These are phyloP conservation scores for Araneus ventricosus DNA, from an alignment of 1,140 invertebrate genomes.

Conservation along the genomic window DNA sequence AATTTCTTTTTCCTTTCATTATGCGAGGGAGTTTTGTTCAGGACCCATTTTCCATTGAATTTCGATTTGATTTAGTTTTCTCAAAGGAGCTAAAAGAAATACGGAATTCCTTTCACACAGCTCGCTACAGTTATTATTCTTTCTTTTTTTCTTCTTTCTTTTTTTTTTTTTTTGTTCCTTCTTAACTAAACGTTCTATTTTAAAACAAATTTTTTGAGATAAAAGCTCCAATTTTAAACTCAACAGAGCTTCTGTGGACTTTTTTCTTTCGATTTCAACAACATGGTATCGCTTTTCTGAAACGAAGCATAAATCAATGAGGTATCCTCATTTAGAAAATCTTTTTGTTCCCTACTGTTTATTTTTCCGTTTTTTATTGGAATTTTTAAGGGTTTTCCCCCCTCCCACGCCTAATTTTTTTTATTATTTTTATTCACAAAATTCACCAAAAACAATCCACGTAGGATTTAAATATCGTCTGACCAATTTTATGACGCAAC, in stretches of 20 bases:
- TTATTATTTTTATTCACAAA: too few relatives aligned
- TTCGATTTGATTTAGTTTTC: conserved; percentile 59
- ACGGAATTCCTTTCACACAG: conserved; percentile 36
- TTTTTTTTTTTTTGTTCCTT: not conserved
- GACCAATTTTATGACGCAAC: too few relatives aligned
- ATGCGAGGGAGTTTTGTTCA: not conserved
- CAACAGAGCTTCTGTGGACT: not conserved
- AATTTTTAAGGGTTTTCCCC: too few relatives aligned
- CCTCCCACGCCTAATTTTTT: too few relatives aligned
- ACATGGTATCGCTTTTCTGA: not conserved
- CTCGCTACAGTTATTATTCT: not conserved
- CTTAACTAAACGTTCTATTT: not conserved
- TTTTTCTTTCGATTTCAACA: too few relatives aligned
- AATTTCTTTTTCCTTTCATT: not conserved
- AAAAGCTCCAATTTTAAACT: not conserved
- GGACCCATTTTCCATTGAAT: conserved; percentile 7
- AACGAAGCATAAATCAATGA: not conserved
- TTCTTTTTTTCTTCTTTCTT: too few relatives aligned
- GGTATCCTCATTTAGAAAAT: not conserved
- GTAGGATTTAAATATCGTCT: too few relatives aligned
- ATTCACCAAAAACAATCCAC: too few relatives aligned
- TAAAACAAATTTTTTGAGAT: conserved; percentile 8
- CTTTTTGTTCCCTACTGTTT: too few relatives aligned
- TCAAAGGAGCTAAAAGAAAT: not conserved
- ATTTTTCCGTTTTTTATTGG: too few relatives aligned